Evolutionary conservation across 2,888 invertebrate species (phyloP), one percentile per base, ranked within the genome.

Genomic region (Ophion ventricosus): DNA sequence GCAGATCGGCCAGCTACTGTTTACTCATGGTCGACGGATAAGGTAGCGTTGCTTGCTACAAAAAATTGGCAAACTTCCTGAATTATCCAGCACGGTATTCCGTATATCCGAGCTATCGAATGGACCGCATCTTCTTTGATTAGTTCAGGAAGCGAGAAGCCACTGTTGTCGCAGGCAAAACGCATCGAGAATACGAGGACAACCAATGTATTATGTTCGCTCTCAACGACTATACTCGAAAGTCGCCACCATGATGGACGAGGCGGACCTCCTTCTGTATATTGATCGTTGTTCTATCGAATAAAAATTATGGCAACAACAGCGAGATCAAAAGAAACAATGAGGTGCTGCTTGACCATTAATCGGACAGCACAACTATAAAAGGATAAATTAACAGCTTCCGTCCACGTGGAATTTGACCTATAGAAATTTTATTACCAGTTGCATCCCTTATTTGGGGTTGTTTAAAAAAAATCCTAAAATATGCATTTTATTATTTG

Each of bases 321-420:
- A 86, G 87, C 87, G 80, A 76, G 87, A 86, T 88, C 89, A 90
- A 92, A 92, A 92, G 92, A 92, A 92, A 92, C 92, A 92, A 92
- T 92, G 91, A 92, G 90, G 88, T 88, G 88, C 90, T 91, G 91
- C 91, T 91, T 90, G 91, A 35, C 35, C 7, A 7, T 35, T 5
- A 7, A 35, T 35, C 8, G 35, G 35, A 35, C 7, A 7, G 0
- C 35, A 35, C 35, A 35, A 35, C 8, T 35, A 35, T 35, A 35
- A 35, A 35, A 35, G n/a, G n/a, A n/a, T n/a, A n/a, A n/a, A n/a
- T n/a, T n/a, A n/a, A n/a, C n/a, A n/a, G n/a, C n/a, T n/a, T n/a
- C n/a, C n/a, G n/a, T n/a, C n/a, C n/a, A n/a, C n/a, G n/a, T n/a
- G n/a, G n/a, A n/a, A n/a, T n/a, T n/a, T n/a, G n/a, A n/a, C n/a